A percentile compares a stretch with the other conserved stretches of the same genome.
Conservation (phyloP, 2,888 invertebrate genomes). For the Tetropium fuscum region DNA sequence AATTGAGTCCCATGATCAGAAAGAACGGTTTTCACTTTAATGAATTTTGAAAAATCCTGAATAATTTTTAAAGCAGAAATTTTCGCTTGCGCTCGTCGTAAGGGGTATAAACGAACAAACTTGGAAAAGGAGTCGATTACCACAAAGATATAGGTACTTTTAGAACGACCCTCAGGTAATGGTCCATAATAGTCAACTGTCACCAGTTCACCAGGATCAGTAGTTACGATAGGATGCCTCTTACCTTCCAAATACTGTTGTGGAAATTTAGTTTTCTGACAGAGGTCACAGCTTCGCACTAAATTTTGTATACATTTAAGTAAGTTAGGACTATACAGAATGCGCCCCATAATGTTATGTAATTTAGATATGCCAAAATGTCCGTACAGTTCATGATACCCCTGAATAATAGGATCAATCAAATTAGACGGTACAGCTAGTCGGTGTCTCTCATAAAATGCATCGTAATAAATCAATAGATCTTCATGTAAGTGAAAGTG, state of each 20-base stretch:
- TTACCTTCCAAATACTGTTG: neutral
- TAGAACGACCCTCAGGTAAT: constrained; percentile 32
- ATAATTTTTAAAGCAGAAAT: constrained; percentile 26
- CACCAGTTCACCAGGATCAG: constrained; percentile 30
- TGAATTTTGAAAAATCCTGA: constrained; percentile 25
- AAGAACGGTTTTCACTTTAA: constrained; percentile 17
- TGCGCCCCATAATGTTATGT: constrained; percentile 1
- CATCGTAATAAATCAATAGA: neutral
- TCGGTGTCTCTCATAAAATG: neutral
- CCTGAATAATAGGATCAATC: neutral
- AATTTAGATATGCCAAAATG: constrained; percentile 32
- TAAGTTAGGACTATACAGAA: constrained; percentile 20
- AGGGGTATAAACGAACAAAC: constrained; percentile 41
- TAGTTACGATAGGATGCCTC: constrained; percentile 16
- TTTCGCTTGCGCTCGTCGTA: constrained; percentile 27
- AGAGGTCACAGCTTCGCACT: constrained; percentile 33
- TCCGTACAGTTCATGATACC: constrained; percentile 27
- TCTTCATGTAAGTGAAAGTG: neutral
- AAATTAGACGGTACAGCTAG: neutral
- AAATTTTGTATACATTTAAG: neutral
- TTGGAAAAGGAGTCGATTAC: constrained; percentile 43
- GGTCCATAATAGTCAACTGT: constrained; percentile 43
- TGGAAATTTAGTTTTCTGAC: constrained; percentile 34
- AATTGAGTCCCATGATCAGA: constrained; percentile 46
- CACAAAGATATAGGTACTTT: constrained; percentile 41